Conservation (phyloP, 2,797 vertebrate genomes). For the Cheirogaleus major region DNA sequence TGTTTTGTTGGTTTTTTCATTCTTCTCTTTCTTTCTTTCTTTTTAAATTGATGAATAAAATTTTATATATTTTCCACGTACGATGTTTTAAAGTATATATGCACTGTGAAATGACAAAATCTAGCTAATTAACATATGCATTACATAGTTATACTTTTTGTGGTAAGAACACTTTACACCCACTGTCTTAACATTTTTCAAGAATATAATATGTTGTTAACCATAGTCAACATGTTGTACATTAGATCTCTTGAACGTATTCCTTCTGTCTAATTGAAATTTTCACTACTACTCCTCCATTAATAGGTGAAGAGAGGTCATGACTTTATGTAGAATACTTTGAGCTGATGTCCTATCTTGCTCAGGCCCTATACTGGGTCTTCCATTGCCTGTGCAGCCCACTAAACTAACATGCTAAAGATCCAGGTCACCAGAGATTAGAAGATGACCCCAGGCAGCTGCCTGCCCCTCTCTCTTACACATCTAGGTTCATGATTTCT, state of each 20-base stretch:
- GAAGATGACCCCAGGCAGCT: background rate
- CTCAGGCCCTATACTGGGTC: background rate
- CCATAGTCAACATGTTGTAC: background rate
- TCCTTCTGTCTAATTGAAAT: background rate
- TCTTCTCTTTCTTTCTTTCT: background rate
- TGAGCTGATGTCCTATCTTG: background rate
- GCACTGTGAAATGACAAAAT: background rate
- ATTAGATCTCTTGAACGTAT: background rate
- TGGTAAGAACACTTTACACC: background rate
- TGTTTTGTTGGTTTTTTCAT: background rate
- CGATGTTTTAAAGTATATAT: background rate
- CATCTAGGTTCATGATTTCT: background rate
- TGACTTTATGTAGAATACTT: background rate
- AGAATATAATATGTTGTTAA: background rate
- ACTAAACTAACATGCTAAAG: background rate
- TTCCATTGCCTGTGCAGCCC: background rate
- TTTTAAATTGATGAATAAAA: background rate
- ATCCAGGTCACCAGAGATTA: background rate
- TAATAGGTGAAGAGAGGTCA: background rate
- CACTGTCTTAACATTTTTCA: background rate
- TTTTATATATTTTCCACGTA: background rate
- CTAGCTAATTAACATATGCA: background rate
- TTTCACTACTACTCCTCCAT: background rate
- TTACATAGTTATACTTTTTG: background rate
- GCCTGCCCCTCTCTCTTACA: background rate